phyloP scores from a whole-genome alignment of 2,888 invertebrate genomes.

The Thereva unica region DNA sequence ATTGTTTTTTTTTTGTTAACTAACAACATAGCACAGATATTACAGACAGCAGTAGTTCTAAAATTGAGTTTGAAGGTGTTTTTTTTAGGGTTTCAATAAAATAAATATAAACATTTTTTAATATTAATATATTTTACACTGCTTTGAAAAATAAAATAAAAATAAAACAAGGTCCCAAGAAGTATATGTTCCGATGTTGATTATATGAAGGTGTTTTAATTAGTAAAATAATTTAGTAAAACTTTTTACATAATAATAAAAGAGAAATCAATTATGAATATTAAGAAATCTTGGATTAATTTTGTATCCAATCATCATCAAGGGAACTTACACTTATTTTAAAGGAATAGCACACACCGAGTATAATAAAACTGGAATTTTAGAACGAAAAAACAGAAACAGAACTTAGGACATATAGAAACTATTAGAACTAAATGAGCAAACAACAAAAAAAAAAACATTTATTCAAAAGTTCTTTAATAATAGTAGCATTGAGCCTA shows the following conservation, averaged over 20 bases:
- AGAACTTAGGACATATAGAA: conserved; percentile 18
- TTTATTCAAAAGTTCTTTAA: conserved; percentile 25
- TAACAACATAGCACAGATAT: conserved; percentile 28
- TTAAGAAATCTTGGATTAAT: neutral
- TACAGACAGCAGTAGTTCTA: conserved; percentile 35
- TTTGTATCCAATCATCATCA: conserved; percentile 19
- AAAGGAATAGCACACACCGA: conserved; percentile 28
- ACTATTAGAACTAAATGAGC: conserved; percentile 29
- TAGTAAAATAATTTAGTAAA: neutral
- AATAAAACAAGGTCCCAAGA: no score
- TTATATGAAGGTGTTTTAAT: conserved; percentile 1
- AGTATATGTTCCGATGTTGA: conserved; percentile 30
- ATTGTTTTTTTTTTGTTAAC: conserved; percentile 15
- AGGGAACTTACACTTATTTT: conserved; percentile 26
- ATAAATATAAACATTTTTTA: conserved; percentile 19
- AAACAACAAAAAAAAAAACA: conserved; percentile 19
- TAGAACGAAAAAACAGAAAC: conserved; percentile 6
- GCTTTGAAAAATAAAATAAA: no score
- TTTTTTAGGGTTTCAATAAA: conserved; percentile 1
- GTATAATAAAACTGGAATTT: conserved; percentile 18
- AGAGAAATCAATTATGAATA: neutral
- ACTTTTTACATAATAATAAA: neutral
- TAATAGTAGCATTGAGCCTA: conserved; percentile 28
- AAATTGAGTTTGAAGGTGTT: conserved; percentile 14
- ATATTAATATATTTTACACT: neutral